Evolutionary conservation across 2,888 invertebrate species (phyloP), one percentile per base, ranked within the genome.

Genomic region (Gymnocheta viridis): DNA sequence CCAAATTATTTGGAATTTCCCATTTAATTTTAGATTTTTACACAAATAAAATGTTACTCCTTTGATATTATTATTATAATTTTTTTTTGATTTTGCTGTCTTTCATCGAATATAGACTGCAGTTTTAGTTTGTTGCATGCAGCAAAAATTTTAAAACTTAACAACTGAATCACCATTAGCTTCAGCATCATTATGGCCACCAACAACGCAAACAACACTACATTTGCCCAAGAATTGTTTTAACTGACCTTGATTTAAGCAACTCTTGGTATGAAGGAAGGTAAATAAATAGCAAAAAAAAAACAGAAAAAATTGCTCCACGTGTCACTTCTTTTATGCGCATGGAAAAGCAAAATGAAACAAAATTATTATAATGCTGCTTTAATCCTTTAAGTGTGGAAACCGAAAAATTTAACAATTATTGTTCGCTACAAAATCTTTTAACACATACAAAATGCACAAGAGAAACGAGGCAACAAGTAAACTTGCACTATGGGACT

Each of bases 91-190:
- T 27, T 49, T 56, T 32, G 0, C 19, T 67, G 35, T 62, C 24
- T 74, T 79, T 69, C 41, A 64, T 64, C 64, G 41, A 56, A 79
- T 29, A 49, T 54, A 64, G 76, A 74, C 70, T 76, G 70, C 83
- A 79, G 41, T 64, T 79, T 38, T 44, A 54, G 17, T 62, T 67
- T 74, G 24, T 51, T 77, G 60, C 32, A 74, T 74, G 62, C 60
- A 79, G 7, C 67, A 47, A 29, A n/a, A 58, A 14, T 51, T 27
- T 49, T 2, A 10, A 69, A 32, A 58, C 49, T 78, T 10, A 24
- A 12, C 29, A 19, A 38, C 19, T 38, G 10, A 49, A 67, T 17
- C 27, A 10, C 35, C 41, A 44, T 62, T 38, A 60, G 38, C 38
- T 29, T 44, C 29, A 29, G 27, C 38, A 29, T 24, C n/a, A 73